phyloP scores from a whole-genome alignment of 2,113 vertebrate genomes.

The Pavo muticus region DNA sequence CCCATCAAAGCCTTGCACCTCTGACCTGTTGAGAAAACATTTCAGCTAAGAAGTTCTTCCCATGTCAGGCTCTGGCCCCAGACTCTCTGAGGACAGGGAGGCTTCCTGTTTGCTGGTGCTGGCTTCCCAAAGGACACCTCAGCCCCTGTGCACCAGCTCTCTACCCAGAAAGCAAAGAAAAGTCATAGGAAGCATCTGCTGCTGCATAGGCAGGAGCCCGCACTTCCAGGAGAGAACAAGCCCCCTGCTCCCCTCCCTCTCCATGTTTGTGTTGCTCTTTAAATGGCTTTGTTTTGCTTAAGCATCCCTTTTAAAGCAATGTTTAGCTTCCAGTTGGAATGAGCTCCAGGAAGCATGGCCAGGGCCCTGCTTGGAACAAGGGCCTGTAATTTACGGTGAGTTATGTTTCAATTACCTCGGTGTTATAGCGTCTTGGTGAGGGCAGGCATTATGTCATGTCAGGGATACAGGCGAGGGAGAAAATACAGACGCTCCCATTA shows the following conservation, averaged over 20 bases:
- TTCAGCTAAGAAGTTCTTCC: background rate
- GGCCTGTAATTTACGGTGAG: constrained; percentile 84
- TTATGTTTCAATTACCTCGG: constrained; percentile 88
- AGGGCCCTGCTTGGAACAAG: constrained; percentile 75
- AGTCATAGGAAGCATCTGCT: background rate
- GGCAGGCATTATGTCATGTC: constrained; percentile 85
- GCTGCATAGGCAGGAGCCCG: background rate
- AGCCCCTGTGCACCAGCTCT: accelerated
- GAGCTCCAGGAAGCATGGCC: constrained; percentile 77
- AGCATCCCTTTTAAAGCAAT: constrained; percentile 78
- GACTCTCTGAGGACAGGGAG: background rate
- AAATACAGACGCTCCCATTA: constrained; percentile 80
- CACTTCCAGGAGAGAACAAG: background rate
- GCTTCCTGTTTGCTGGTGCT: background rate
- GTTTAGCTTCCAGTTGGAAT: constrained; percentile 81
- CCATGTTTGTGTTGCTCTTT: constrained; percentile 54
- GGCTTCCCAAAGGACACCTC: background rate
- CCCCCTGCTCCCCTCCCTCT: background rate
- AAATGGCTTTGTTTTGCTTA: constrained; percentile 76
- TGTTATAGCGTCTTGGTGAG: constrained; percentile 81
- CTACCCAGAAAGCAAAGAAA: background rate
- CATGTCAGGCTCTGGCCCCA: background rate
- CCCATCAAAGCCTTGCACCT: background rate
- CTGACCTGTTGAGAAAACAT: background rate
- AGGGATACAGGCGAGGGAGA: constrained; percentile 78